A percentile compares a stretch with the other conserved stretches of the same genome.
Conservation (phyloP, 2,888 invertebrate genomes). For the Heliconius cydno region DNA sequence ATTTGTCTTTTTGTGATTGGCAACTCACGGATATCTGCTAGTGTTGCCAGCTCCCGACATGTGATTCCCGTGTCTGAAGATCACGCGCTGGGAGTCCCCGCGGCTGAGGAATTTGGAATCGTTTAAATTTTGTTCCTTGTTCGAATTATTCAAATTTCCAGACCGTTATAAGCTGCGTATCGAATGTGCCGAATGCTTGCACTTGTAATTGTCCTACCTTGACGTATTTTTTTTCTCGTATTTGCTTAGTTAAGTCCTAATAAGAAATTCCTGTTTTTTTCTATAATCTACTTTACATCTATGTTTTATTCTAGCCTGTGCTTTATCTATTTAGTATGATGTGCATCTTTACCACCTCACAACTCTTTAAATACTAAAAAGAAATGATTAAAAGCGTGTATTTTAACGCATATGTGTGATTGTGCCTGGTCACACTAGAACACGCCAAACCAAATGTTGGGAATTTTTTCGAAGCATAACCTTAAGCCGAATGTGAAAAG, state of each 20-base stretch:
- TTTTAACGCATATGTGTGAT: conserved; percentile 56
- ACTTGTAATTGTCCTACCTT: conserved; percentile 24
- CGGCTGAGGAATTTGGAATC: conserved; percentile 82
- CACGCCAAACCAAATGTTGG: conserved; percentile 52
- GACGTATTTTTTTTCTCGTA: conserved; percentile 1
- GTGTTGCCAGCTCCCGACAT: conserved; percentile 85
- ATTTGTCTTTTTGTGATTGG: conserved; percentile 46
- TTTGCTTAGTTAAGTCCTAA: neutral
- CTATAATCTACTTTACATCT: conserved; percentile 35
- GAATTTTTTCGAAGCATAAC: conserved; percentile 59
- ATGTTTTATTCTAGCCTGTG: conserved; percentile 40
- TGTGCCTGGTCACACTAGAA: conserved; percentile 58
- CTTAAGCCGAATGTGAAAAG: conserved; percentile 69
- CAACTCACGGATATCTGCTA: conserved; percentile 87
- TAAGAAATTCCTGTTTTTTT: conserved; percentile 2
- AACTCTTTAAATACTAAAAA: conserved; percentile 33
- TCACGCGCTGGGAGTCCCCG: conserved; percentile 88
- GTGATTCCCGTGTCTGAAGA: conserved; percentile 89
- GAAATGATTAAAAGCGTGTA: conserved; percentile 53
- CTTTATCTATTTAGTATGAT: conserved; percentile 38
- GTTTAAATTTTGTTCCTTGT: conserved; percentile 49
- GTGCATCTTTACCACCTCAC: conserved; percentile 38
- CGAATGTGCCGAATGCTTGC: conserved; percentile 11
- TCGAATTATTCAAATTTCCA: conserved; percentile 35
- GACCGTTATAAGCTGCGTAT: conserved; percentile 22